These are phyloP conservation scores for Pollimyrus isidori DNA, from an alignment of 2,113 vertebrate genomes.

Conservation along the genomic window DNA sequence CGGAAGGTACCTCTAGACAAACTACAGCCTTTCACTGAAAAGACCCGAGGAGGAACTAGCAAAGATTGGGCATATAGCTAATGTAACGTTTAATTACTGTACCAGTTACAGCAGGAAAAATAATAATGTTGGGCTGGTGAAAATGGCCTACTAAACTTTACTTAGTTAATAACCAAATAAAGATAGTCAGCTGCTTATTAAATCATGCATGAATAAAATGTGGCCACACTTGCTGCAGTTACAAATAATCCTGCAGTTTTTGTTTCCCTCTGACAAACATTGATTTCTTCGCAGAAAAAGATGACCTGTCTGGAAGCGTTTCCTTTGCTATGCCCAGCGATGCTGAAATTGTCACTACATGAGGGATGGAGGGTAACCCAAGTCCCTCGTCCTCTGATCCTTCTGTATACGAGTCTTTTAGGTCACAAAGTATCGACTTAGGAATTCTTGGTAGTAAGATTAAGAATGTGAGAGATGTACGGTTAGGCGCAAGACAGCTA, in stretches of 20 bases:
- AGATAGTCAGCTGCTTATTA: not conserved
- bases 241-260: not conserved
- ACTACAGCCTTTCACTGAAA: not conserved
- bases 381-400: not conserved
- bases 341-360: not conserved
- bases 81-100: not conserved
- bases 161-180: not conserved
- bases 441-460: not conserved
- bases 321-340: not conserved
- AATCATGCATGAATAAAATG: not conserved
- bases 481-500: not conserved
- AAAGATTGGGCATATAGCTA: not conserved
- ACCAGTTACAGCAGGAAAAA: not conserved
- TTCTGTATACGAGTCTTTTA: not conserved
- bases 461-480: not conserved
- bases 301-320: not conserved
- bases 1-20: not conserved
- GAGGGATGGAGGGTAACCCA: not conserved
- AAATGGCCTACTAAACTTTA: not conserved
- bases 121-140: not conserved
- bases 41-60: not conserved
- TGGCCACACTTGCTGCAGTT: not conserved
- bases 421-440: not conserved
- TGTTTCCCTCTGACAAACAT: not conserved
- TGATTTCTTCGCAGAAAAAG: not conserved